A percentile compares a stretch with the other conserved stretches of the same genome.
phyloP scores from a whole-genome alignment of 2,888 invertebrate species.

The Meliscaeva auricollis region DNA sequence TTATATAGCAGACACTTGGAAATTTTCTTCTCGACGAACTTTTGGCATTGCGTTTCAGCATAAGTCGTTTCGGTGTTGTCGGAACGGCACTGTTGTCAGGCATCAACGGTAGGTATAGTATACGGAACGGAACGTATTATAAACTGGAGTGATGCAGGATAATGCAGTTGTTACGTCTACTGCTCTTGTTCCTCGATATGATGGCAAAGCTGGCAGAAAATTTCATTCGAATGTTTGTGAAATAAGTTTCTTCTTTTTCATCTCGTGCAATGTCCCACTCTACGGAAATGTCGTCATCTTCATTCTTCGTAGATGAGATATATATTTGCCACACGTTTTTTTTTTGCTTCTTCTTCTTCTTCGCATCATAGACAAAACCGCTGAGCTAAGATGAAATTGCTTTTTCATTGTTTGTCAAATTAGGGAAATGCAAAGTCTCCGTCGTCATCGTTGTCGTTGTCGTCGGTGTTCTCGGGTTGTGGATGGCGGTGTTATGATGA shows the following conservation, averaged over 20 bases:
- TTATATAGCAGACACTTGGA: slow-evolving; percentile 76
- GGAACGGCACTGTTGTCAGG: slow-evolving; percentile 20
- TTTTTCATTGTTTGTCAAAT: slow-evolving; percentile 76
- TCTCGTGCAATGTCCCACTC: background rate
- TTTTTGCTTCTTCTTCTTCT: background rate
- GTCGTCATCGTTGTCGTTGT: slow-evolving; percentile 9
- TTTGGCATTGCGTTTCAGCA: slow-evolving; percentile 68
- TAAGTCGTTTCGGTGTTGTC: slow-evolving; percentile 45
- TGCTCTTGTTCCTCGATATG: background rate
- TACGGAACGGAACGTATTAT: background rate
- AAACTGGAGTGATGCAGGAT: slow-evolving; percentile 44
- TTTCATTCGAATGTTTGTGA: slow-evolving; percentile 65
- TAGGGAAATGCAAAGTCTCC: slow-evolving; percentile 69
- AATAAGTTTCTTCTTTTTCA: slow-evolving; percentile 54
- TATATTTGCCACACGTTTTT: slow-evolving; percentile 35
- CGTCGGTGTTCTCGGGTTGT: background rate
- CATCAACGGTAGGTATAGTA: background rate
- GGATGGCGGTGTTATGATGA: background rate
- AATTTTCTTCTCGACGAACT: slow-evolving; percentile 64
- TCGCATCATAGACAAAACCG: slow-evolving; percentile 69
- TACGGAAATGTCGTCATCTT: background rate
- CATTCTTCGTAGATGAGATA: background rate
- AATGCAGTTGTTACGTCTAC: slow-evolving; percentile 57
- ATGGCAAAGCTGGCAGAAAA: slow-evolving; percentile 55
- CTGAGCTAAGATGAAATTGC: slow-evolving; percentile 76